Conservation (phyloP, 1,140 invertebrate genomes). For the Stegodyphus mimosarum region DNA sequence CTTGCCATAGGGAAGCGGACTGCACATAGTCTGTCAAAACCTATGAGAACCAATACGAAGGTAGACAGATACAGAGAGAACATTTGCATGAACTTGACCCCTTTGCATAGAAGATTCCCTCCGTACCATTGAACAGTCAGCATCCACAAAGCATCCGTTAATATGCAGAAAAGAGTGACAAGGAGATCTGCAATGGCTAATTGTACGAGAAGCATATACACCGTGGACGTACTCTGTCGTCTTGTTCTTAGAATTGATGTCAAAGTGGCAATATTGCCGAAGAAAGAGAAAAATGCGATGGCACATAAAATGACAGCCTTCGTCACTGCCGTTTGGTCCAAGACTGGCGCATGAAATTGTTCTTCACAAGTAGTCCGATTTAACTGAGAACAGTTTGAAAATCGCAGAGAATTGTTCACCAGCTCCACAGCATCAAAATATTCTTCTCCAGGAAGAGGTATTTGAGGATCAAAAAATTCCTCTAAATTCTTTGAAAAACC, state of each 20-base stretch:
- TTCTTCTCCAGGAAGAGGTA: not conserved
- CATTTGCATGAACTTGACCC: constrained; percentile 85
- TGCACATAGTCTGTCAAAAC: constrained; percentile 81
- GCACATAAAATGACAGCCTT: constrained; percentile 75
- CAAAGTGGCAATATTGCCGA: constrained; percentile 81
- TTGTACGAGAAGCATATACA: constrained; percentile 79
- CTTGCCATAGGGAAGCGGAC: constrained; percentile 84
- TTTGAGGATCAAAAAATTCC: not conserved
- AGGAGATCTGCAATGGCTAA: constrained; percentile 76
- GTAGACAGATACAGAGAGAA: constrained; percentile 84
- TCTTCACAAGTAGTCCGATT: not conserved
- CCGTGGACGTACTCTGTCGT: constrained; percentile 71
- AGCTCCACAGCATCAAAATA: not conserved
- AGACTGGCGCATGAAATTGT: constrained; percentile 53
- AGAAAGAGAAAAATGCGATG: constrained; percentile 78
- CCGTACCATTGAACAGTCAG: constrained; percentile 84
- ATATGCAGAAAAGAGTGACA: constrained; percentile 83
- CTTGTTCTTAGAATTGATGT: constrained; percentile 77
- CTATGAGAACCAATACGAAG: constrained; percentile 83
- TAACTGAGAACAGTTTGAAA: not conserved
- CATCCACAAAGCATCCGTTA: constrained; percentile 80
- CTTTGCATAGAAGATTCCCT: constrained; percentile 81
- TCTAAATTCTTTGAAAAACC: not conserved
- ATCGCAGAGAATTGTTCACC: not conserved
- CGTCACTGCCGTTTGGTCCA: constrained; percentile 70